Evolutionary conservation across 2,113 vertebrate species (phyloP), one percentile per base, ranked within the genome.

Genomic region (Rhodinocichla rosea): DNA sequence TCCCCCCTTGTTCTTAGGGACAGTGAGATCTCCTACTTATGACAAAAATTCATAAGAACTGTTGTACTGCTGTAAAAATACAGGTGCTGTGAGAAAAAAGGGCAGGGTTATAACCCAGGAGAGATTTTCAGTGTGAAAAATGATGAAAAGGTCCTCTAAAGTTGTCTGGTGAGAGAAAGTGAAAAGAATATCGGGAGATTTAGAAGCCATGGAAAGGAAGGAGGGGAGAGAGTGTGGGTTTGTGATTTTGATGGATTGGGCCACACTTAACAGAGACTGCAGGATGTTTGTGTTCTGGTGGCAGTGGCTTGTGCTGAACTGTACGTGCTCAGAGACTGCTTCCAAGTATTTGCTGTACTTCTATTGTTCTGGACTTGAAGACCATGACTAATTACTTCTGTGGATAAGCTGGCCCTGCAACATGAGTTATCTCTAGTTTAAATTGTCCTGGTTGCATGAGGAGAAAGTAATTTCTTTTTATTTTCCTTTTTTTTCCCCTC

Each of bases 21-120:
- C 21, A 35, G 7, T 13, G 24, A 44, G 60, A 32, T 67, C 11
- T 70, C 13, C 20, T 55, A 6, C 13, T 20, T 15, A 23, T 3
- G 0, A n/a, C n/a, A n/a, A n/a, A n/a, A n/a, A n/a, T n/a, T 68
- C 6, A 1, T 27, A n/a, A 57, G 4, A 65, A 10, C 24, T 47
- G 44, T 30, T 47, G 7, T 47, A 8, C 7, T 60, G 39, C 39
- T 71, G 22, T 64, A n/a, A 13, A 57, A 63, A 27, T 18, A 33
- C 16, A 59, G 13, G 32, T 37, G 17, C 27, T 37, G 18, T 30
- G 19, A 44, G 26, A 33, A 18, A 64, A 68, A 71, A 30, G 18
- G 9, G 13, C 37, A 75, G 27, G 20, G 12, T 27, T 35, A 12
- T 22, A 35, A 71, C 56, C 17, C 22, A 30, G 62, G 32, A 79